Evolutionary conservation across 2,797 vertebrate species (phyloP).

Genomic region (Centropyge bicolor): DNA sequence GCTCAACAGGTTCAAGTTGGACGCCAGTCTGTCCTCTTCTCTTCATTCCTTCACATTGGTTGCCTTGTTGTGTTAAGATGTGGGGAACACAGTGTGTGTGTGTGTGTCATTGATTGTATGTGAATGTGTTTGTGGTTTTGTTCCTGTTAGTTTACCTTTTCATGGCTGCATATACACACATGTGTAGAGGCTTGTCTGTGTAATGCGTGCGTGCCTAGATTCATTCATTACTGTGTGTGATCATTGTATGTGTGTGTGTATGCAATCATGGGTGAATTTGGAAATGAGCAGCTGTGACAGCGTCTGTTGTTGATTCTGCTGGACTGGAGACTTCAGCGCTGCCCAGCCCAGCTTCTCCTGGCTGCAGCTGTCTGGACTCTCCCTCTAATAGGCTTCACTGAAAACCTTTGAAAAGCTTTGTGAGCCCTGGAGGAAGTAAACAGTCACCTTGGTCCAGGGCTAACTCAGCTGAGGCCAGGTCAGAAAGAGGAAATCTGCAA

Average conservation of each 20-base stretch:
- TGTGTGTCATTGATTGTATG: not conserved
- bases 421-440: slow-evolving; percentile 32
- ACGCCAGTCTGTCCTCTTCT: slow-evolving; percentile 32
- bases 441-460: slow-evolving; percentile 2
- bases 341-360: slow-evolving; percentile 12
- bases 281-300: slow-evolving; percentile 54
- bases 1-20: slow-evolving; percentile 33
- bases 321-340: slow-evolving; percentile 16
- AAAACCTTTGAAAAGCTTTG: slow-evolving; percentile 36
- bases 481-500: slow-evolving; percentile 27
- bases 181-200: not conserved
- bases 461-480: not conserved
- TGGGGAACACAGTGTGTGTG: not conserved
- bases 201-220: slow-evolving; percentile 37
- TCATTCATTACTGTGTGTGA: slow-evolving; percentile 31
- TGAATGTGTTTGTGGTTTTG: not conserved
- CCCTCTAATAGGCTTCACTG: slow-evolving; percentile 32
- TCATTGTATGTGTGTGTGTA: slow-evolving; percentile 20
- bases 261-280: slow-evolving; percentile 34
- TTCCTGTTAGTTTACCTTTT: not conserved
- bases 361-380: slow-evolving; percentile 47
- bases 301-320: slow-evolving; percentile 61
- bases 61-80: slow-evolving; percentile 13
- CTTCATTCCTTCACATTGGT: slow-evolving; percentile 36
- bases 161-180: not conserved